Base-by-base conservation (phyloP, 2,113 vertebrate species). In the Cariama cristata region DNA sequence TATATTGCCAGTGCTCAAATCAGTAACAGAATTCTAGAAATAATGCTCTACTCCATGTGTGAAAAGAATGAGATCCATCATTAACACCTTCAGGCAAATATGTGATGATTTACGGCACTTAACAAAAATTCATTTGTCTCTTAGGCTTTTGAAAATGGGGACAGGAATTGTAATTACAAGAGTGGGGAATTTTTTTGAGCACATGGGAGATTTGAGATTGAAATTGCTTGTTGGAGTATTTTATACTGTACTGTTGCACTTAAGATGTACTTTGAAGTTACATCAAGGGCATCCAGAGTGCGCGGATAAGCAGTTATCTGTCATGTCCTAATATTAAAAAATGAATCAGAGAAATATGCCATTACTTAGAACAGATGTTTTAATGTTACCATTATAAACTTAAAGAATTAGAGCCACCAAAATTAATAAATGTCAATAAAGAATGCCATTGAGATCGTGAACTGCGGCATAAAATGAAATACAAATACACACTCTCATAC, bases 101-200 rank as follows among this genome's bases (percentile, higher is more conserved):
- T 76, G 32, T 62, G 74, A 69, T 63, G 73, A 88, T 83, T 83
- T 90, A 88, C 45, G 55, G n/a, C 85, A 90, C 53, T 87, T 88
- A 63, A n/a, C 52, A 79, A 21, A 93, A 79, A 14, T 50, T 94
- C 19, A n/a, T 86, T 82, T 75, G 38, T 89, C 84, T 90, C 72
- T 81, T 58, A 94, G 75, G 85, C 40, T 88, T 95, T 93, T 92
- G 62, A 88, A 93, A 93, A 93, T 67, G 88, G 71, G 74, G 58
- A 76, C 66, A 94, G 23, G n/a, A 80, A 69, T 53, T 72, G 85
- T 79, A 91, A 93, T 88, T 82, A 67, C 30, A 91, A 63, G 49
- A 90, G 19, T 32, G 45, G 40, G 30, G 17, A 88, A n/a, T 49
- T 35, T 85, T 81, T 73, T 63, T 53, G 22, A 79, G 62, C 28